A percentile compares a stretch with the other conserved stretches of the same genome.
These are phyloP conservation scores for Drosophila paranaensis DNA, from an alignment of 2,888 invertebrate genomes.

Conservation along the genomic window DNA sequence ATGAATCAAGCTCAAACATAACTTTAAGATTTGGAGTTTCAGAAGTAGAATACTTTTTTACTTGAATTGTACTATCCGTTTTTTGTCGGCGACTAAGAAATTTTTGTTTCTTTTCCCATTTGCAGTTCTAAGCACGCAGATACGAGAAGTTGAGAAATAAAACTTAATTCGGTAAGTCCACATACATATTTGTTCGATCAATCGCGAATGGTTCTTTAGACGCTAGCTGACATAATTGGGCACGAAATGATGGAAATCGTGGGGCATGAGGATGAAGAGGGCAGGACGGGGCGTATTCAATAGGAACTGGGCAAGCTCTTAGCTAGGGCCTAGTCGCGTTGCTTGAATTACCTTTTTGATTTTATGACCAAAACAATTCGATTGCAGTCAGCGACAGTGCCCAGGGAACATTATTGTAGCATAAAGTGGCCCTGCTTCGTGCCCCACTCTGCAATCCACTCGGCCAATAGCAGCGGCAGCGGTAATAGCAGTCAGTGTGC, in stretches of 20 bases:
- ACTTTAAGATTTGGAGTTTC: neutral
- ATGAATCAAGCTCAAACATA: neutral
- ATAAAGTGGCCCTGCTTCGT: conserved; percentile 71
- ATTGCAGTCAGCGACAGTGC: conserved; percentile 65
- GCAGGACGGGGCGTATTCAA: neutral
- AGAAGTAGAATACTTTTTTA: too few species aligned
- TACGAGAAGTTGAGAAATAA: neutral
- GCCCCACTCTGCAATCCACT: conserved; percentile 7
- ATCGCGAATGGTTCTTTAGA: too few species aligned
- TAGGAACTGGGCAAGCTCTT: neutral
- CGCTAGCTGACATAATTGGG: neutral
- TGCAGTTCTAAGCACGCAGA: conserved; percentile 10
- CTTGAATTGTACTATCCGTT: too few species aligned
- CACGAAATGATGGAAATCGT: conserved; percentile 2
- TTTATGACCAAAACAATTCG: conserved; percentile 82
- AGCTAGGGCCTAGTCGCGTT: conserved; percentile 26
- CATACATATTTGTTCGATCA: neutral
- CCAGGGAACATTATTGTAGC: conserved; percentile 82
- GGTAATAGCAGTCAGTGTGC: conserved; percentile 24
- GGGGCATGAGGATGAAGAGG: neutral
- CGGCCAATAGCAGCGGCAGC: conserved; percentile 5
- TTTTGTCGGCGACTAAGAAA: neutral
- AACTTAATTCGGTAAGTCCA: conserved; percentile 30
- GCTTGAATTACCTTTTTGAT: conserved; percentile 77
- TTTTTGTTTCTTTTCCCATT: neutral